Conservation (phyloP, 1,140 invertebrate species). For the Mactra quadrangularis region DNA sequence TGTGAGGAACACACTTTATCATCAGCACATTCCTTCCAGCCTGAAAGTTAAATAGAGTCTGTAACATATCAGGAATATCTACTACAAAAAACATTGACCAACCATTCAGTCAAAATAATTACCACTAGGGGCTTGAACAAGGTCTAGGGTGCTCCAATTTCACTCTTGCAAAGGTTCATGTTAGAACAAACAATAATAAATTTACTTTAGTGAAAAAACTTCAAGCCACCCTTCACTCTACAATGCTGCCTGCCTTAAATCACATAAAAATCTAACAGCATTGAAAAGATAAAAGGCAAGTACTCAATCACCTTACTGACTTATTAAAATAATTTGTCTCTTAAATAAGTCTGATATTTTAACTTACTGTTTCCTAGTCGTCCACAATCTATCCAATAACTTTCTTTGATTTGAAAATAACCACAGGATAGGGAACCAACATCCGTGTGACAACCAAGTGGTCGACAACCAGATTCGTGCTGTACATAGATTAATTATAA, state of each 20-base stretch:
- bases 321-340: too few relatives aligned
- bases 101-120: not conserved
- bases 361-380: slow-evolving; percentile 64
- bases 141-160: not conserved
- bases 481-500: slow-evolving; percentile 87
- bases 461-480: slow-evolving; percentile 71
- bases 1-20: slow-evolving; percentile 74
- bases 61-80: not conserved
- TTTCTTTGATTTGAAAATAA: slow-evolving; percentile 78
- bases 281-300: not conserved
- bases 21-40: slow-evolving; percentile 73
- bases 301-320: too few relatives aligned
- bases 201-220: too few relatives aligned
- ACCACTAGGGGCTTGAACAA: not conserved
- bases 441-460: slow-evolving; percentile 76
- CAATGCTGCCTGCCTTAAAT: not conserved
- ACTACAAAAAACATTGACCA: not conserved
- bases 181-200: too few relatives aligned
- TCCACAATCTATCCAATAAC: slow-evolving; percentile 72
- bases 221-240: too few relatives aligned
- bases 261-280: not conserved
- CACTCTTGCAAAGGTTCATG: not conserved
- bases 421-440: slow-evolving; percentile 77
- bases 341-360: too few relatives aligned
- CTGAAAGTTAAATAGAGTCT: too few relatives aligned